A percentile compares a stretch with the other conserved stretches of the same genome.
These are phyloP conservation scores for Slavum lentiscoides DNA, from an alignment of 2,888 invertebrate genomes.

Conservation along the genomic window DNA sequence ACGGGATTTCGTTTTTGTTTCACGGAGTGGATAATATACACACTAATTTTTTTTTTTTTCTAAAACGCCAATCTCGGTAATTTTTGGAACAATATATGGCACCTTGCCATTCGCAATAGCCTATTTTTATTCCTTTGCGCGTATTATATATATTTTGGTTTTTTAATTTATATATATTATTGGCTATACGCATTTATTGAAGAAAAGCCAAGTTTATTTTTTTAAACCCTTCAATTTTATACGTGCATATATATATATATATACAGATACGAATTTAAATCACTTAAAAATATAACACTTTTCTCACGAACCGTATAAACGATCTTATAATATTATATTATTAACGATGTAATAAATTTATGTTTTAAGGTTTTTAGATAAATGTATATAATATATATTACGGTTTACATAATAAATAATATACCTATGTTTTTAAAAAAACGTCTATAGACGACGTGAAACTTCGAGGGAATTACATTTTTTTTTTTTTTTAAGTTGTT, in stretches of 20 bases:
- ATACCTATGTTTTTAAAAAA: too few species aligned
- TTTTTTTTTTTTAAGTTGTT: too few species aligned
- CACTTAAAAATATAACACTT: background rate
- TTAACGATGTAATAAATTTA: too few species aligned
- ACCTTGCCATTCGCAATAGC: constrained; percentile 38
- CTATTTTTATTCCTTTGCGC: constrained; percentile 45
- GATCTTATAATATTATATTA: too few species aligned
- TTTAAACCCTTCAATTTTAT: constrained; percentile 10
- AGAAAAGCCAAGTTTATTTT: constrained; percentile 36
- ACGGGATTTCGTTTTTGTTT: background rate
- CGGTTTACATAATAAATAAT: too few species aligned
- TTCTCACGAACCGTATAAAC: too few species aligned
- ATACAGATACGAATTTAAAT: constrained; percentile 27
- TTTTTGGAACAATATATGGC: constrained; percentile 17
- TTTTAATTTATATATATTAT: constrained; percentile 34
- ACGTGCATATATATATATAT: too few species aligned
- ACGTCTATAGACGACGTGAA: too few species aligned
- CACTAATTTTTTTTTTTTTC: background rate
- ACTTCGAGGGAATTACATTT: too few species aligned
- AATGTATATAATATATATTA: too few species aligned
- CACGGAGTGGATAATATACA: background rate
- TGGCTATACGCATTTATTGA: constrained; percentile 42
- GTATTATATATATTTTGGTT: constrained; percentile 6
- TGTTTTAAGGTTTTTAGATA: too few species aligned
- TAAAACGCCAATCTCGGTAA: constrained; percentile 28